Base-by-base conservation (phyloP, 2,888 invertebrate genomes). In the Noctua janthina region DNA sequence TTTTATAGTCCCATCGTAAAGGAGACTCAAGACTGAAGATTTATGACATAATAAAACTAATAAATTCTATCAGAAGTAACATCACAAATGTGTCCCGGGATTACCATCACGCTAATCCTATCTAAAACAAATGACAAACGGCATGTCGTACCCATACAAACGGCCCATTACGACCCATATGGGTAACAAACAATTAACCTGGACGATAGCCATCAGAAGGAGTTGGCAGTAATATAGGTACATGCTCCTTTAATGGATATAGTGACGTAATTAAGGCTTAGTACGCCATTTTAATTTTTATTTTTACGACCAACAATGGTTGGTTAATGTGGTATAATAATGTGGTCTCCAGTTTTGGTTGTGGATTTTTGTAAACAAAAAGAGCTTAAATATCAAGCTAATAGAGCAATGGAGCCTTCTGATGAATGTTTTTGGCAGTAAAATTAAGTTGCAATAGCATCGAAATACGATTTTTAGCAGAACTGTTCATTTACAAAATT, bases 161-260 rank as follows among this genome's bases (percentile, higher is more conserved):
- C 35, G 46, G 71, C 59, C 69, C n/a, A 84, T 86, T 86, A 88
- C 11, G 15, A 6, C 84, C 39, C 39, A 85, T 59, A 89, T 76
- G 84, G 85, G 43, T 15, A 46, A 64, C 39, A 79, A 84, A 84
- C 84, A 84, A 85, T 90, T 90, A 89, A 81, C 83, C 69, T 76
- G 85, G 82, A 75, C 78, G 83, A 89, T 90, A 89, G 74, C 46
- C 82, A 88, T 88, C 89, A 62, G 79, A 80, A 79, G 64, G 67
- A 80, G 78, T 72, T 49, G 23, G 56, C 49, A 78, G 74, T 74
- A 17, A 62, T 74, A 83, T 76, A 78, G 73, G 66, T 72, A 23
- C 79, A 68, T 76, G 29, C 11, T 79, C 87, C 78, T 83, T 81
- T 72, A 83, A 84, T 68, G 85, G 87, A 1, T 46, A 4, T 62